Base-by-base conservation (phyloP, 2,113 vertebrate genomes). In the Sterrhoptilus dennistouni region DNA sequence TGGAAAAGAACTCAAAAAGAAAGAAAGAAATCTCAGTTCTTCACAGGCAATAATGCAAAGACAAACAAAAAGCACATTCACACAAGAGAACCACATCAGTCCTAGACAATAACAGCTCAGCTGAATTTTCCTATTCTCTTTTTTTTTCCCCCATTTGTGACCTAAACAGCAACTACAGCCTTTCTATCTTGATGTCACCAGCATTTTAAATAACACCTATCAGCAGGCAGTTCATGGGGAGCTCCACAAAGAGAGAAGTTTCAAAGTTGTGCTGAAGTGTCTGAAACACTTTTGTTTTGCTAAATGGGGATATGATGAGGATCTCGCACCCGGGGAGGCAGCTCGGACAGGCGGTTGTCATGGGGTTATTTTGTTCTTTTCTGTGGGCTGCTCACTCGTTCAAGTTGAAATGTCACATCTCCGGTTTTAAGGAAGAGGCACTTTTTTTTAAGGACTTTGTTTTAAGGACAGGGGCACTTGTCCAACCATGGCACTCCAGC, bases 21-120 rank as follows among this genome's bases (percentile, higher is more conserved):
- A 89, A 61, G 49, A 69, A 60, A 71, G 10, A 66, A 75, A 61
- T 29, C 25, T 59, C 44, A 83, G 29, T 61, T 80, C 54, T 87
- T 83, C 77, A 33, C 29, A 83, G 49, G 40, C 40, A 81, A 21
- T 83, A 87, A 61, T 23, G 45, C 31, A 92, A 86, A 79, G 66
- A 60, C 78, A 95, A 95, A 93, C 74, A 93, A 94, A 90, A 89
- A 80, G 19, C 19, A 28, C 49, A 79, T 71, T 72, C 57, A 40
- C 29, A 76, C 11, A 69, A 68, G 28, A 84, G 45, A 87, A 57
- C 25, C 45, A 42, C 81, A 65, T 0, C 8, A 52, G 16, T 65
- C 84, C 54, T 31, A 31, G 52, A 66, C 0, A 0, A 54, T n/a
- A 85, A 59, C 29, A 69, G 29, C 29, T 57, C 59, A 74, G 47